Base-by-base conservation (phyloP, 2,113 vertebrate genomes). In the Fregetta grallaria region DNA sequence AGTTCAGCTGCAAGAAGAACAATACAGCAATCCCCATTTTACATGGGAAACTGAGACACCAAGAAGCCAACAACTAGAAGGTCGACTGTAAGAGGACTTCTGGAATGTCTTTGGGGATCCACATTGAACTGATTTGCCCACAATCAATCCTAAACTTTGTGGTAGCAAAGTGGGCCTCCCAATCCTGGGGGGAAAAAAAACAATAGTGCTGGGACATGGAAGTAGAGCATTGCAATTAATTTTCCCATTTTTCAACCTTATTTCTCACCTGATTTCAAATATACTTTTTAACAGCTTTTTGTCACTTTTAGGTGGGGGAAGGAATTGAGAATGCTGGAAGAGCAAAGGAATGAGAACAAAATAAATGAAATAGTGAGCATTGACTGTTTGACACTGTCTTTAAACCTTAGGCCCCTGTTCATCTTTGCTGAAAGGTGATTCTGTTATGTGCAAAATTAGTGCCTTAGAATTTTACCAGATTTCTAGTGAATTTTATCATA, bases 181-280 rank as follows among this genome's bases (percentile, higher is more conserved):
- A 73, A 45, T 8, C 6, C 27, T 45, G 9, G 18, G 18, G 14
- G 7, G 3, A 11, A 8, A 21, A 10, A 21, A 17, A 11, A n/a
- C n/a, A 59, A 15, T 19, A 10, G 7, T 36, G 1, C 6, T 16
- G 56, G 26, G 23, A 36, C 5, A 18, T 11, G 15, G 34, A 94
- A 74, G 10, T 0, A n/a, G 5, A 6, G 3, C 7, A 12, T 6
- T 11, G 5, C 7, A 61, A 72, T 15, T 16, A 1, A 27, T 56
- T 91, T 81, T 53, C 8, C 65, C 12, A 12, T 63, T 92, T 78
- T 74, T 21, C 22, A 67, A 36, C 1, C 4, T 44, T 32, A 25
- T 42, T 78, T 92, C 21, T 88, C 7, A 25, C 18, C 15, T 18
- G 9, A 7, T 81, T 95, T 87, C 32, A 84, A 78, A 81, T 27